Evolutionary conservation across 30 jellyfish, hydroid and myxozoan genomes (phyloP).

Genomic region (Aurelia aurita): DNA sequence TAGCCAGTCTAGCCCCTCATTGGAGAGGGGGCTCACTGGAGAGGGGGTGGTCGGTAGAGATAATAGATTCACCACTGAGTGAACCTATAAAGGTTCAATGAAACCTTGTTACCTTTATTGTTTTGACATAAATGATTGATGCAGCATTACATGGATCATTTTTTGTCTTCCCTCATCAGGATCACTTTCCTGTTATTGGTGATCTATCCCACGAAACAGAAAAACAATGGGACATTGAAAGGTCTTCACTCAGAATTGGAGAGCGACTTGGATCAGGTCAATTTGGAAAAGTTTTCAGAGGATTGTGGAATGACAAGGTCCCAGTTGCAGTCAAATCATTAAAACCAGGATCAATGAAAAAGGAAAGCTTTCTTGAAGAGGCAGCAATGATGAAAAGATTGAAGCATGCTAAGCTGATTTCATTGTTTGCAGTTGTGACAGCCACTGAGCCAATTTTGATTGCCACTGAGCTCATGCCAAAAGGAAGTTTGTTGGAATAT

Average conservation of each 20-base stretch:
- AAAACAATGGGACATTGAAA: constrained; percentile 93
- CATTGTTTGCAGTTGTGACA: constrained; percentile 93
- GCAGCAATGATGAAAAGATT: constrained; percentile 89
- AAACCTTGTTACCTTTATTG: too few relatives aligned
- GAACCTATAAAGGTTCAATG: too few relatives aligned
- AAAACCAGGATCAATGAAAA: constrained; percentile 91
- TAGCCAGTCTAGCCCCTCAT: too few relatives aligned
- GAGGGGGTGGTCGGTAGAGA: too few relatives aligned
- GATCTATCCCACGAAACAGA: constrained; percentile 94
- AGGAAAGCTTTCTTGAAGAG: constrained; percentile 86
- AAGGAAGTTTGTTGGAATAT: constrained; percentile 93
- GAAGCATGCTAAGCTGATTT: constrained; percentile 82
- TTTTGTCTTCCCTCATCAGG: not conserved
- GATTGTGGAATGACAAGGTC: constrained; percentile 88
- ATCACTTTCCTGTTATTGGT: constrained; percentile 57
- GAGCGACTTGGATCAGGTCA: constrained; percentile 74
- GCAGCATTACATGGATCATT: too few relatives aligned
- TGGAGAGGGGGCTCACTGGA: too few relatives aligned
- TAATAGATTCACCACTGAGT: too few relatives aligned
- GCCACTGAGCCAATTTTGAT: constrained; percentile 87
- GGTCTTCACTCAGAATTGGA: constrained; percentile 72
- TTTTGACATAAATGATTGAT: too few relatives aligned
- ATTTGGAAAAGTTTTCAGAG: constrained; percentile 94
- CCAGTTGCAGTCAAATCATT: constrained; percentile 95
- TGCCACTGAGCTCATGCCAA: constrained; percentile 91